A percentile compares a stretch with the other conserved stretches of the same genome.
phyloP scores from a whole-genome alignment of 2,888 invertebrate species.

The Euplagia quadripunctaria region DNA sequence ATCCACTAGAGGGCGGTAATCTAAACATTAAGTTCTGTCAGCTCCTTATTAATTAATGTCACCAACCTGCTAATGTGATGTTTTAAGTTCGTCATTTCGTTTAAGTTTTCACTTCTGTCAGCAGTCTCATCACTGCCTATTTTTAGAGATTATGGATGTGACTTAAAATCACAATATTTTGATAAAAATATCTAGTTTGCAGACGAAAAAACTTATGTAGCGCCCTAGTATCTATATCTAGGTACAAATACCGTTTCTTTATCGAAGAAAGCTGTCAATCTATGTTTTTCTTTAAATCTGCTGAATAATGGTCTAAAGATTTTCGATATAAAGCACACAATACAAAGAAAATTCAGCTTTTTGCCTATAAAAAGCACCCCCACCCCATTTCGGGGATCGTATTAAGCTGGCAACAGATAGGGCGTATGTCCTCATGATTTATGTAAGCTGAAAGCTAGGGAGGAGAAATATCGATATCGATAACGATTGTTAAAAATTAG shows the following conservation, averaged over 20 bases:
- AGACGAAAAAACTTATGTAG: too few species aligned
- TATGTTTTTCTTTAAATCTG: slow-evolving; percentile 42
- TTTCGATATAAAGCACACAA: slow-evolving; percentile 49
- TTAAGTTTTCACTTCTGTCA: too few species aligned
- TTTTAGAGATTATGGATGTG: too few species aligned
- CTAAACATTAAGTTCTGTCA: too few species aligned
- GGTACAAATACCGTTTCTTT: background rate
- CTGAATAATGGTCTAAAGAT: slow-evolving; percentile 47
- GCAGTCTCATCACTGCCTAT: too few species aligned
- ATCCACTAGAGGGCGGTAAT: too few species aligned
- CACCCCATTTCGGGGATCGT: slow-evolving; percentile 75
- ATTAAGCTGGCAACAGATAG: slow-evolving; percentile 86
- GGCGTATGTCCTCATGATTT: slow-evolving; percentile 85
- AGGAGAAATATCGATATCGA: slow-evolving; percentile 56
- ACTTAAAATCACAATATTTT: too few species aligned
- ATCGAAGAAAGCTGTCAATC: slow-evolving; percentile 27
- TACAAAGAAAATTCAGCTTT: slow-evolving; percentile 52
- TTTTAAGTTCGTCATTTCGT: too few species aligned
- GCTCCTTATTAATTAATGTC: too few species aligned
- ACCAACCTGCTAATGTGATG: too few species aligned
- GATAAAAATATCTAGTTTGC: too few species aligned
- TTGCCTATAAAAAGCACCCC: slow-evolving; percentile 61
- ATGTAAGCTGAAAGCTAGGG: slow-evolving; percentile 75
- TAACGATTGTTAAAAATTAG: slow-evolving; percentile 24
- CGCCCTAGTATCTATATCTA: too few species aligned